Base-by-base conservation (phyloP, 2,797 vertebrate genomes). In the Trematomus bernacchii region DNA sequence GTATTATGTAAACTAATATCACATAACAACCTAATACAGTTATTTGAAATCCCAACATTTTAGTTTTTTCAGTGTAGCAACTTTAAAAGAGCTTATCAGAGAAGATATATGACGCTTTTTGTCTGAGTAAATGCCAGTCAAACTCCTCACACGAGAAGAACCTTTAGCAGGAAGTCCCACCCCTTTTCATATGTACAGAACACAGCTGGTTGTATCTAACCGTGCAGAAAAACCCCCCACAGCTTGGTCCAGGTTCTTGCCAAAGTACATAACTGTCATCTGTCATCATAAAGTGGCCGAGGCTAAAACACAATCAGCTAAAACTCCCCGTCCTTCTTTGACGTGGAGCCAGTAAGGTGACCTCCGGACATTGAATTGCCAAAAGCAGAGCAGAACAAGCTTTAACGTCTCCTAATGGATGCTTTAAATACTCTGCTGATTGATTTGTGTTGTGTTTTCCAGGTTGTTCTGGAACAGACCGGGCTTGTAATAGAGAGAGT, bases 401-500 rank as follows among this genome's bases (percentile, higher is more conserved):
- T 80, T 89, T 82, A 90, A 91, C 10, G 10, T 54, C 80, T 87
- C 85, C 81, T 91, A 93, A 93, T 93, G 88, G 86, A 79, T 84
- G 89, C 89, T 92, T 91, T 92, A 93, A 94, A 93, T 91, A 94
- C 80, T 79, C 91, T 6, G 51, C 74, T 85, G 83, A 93, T 91
- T 92, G 90, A 90, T 88, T 87, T 67, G 74, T 75, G 73, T 71
- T 82, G 92, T 93, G 88, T 89, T 94, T 92, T 91, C 90, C 89
- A 87, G 92, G 80, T 83, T 73, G 73, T 87, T 84, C 50, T 68
- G 79, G 83, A 52, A 80, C 53, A 80, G 81, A 85, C 80, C 80
- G 66, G 59, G 60, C 71, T 78, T 57, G 10, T 83, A 67, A 65
- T 15, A 46, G 53, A 62, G 65, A 27, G 70, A 81, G 52, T 60